A percentile compares a stretch with the other conserved stretches of the same genome.
These are phyloP conservation scores for Plumapathes pennacea DNA, from an alignment of 92 coral and sea anemone species.

Conservation along the genomic window DNA sequence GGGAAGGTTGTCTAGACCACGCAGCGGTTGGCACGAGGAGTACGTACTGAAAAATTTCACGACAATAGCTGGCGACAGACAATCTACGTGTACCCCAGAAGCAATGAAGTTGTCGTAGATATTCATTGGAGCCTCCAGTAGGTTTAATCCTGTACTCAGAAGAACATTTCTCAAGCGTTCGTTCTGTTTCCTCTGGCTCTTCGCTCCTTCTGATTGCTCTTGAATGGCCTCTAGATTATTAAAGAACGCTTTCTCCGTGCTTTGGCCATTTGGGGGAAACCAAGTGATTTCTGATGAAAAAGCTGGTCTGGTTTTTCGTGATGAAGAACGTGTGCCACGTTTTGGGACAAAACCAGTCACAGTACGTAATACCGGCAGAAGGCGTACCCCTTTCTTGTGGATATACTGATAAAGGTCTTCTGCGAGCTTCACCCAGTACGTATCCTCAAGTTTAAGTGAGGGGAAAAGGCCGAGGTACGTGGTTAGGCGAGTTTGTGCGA, in stretches of 20 bases:
- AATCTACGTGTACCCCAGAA: slow-evolving; percentile 4
- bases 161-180: slow-evolving; percentile 42
- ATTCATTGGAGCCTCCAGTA: slow-evolving; percentile 37
- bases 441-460: background rate
- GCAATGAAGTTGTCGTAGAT: slow-evolving; percentile 12
- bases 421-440: slow-evolving; percentile 54
- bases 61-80: slow-evolving; percentile 37
- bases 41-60: slow-evolving; percentile 42
- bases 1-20: slow-evolving; percentile 30
- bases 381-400: slow-evolving; percentile 16
- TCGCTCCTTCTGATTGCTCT: too few relatives aligned
- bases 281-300: slow-evolving; percentile 11
- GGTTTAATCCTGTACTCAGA: slow-evolving; percentile 53
- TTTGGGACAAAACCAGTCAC: background rate
- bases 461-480: slow-evolving; percentile 64
- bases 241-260: slow-evolving; percentile 53
- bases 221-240: slow-evolving; percentile 28
- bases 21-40: slow-evolving; percentile 6
- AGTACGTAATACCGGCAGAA: slow-evolving; percentile 60
- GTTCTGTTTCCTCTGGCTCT: too few relatives aligned
- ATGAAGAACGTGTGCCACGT: background rate
- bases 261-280: slow-evolving; percentile 68
- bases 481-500: background rate
- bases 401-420: slow-evolving; percentile 60
- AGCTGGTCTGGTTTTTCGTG: slow-evolving; percentile 1